Percentiles rank a stretch among this genome's conserved stretches.
Conservation (phyloP, 2,113 vertebrate genomes). For the Ornithorhynchus anatinus region DNA sequence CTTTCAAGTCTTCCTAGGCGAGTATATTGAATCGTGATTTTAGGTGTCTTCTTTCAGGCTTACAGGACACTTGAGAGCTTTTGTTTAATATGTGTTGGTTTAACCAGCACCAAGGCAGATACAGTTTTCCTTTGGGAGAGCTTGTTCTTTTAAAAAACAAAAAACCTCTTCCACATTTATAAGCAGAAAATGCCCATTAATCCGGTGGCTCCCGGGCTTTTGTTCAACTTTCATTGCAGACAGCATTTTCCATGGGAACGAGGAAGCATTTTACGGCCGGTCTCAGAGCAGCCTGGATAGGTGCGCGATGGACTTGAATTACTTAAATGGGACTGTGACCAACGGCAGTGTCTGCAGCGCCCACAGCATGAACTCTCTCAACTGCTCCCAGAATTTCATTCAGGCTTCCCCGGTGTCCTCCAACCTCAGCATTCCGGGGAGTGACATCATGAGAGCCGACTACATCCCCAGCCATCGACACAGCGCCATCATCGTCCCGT, state of each 20-base stretch:
- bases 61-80: too few relatives aligned
- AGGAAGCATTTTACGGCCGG: conserved; percentile 84
- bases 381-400: conserved; percentile 88
- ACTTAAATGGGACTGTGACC: conserved; percentile 85
- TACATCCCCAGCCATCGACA: conserved; percentile 94
- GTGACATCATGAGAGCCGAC: conserved; percentile 91
- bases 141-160: too few relatives aligned
- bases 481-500: conserved; percentile 93
- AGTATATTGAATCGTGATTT: background rate
- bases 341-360: conserved; percentile 95
- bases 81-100: too few relatives aligned
- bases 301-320: conserved; percentile 80
- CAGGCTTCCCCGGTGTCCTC: conserved; percentile 92
- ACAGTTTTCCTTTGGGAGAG: too few relatives aligned
- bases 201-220: background rate
- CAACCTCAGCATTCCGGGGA: conserved; percentile 91
- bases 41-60: too few relatives aligned
- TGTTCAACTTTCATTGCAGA: conserved; percentile 71
- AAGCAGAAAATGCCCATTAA: background rate
- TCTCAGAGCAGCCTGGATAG: conserved; percentile 92
- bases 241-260: conserved; percentile 94
- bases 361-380: conserved; percentile 92
- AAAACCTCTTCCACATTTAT: background rate
- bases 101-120: too few relatives aligned
- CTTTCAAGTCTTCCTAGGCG: background rate